Percentiles rank a stretch among this genome's conserved stretches.
phyloP scores from a whole-genome alignment of 2,888 invertebrate species.

The Myopa tessellatipennis region DNA sequence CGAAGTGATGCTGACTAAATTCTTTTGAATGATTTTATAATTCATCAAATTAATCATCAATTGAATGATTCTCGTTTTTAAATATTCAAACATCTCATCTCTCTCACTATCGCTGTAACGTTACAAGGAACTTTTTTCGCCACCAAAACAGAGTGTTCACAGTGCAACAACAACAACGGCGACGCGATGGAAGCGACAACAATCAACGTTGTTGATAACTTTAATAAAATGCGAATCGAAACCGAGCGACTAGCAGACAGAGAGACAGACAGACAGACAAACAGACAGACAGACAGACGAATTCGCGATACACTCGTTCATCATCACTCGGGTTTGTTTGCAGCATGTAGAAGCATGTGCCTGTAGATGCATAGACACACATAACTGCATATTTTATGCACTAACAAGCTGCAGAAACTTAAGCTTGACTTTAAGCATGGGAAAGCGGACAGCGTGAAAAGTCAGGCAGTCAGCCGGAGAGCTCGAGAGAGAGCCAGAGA shows the following conservation, averaged over 20 bases:
- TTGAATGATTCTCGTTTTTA: constrained; percentile 10
- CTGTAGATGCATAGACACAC: background rate
- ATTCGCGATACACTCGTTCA: too few species aligned
- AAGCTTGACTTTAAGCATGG: background rate
- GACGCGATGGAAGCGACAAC: background rate
- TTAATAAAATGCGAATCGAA: background rate
- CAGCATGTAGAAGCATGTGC: background rate
- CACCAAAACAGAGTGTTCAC: too few species aligned
- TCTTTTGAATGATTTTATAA: too few species aligned
- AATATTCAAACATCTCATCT: too few species aligned
- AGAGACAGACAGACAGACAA: too few species aligned
- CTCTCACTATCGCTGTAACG: too few species aligned
- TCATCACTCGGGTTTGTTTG: too few species aligned
- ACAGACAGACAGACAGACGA: too few species aligned
- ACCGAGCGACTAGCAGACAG: background rate
- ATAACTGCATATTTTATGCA: background rate
- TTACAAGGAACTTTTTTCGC: background rate
- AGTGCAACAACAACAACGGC: background rate
- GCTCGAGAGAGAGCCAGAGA: background rate
- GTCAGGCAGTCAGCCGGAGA: background rate
- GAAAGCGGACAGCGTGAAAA: too few species aligned
- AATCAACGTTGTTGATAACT: background rate
- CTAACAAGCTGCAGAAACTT: background rate
- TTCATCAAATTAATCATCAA: background rate
- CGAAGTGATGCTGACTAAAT: too few species aligned